phyloP scores from a whole-genome alignment of 2,113 vertebrate genomes.

The Scopus umbretta region DNA sequence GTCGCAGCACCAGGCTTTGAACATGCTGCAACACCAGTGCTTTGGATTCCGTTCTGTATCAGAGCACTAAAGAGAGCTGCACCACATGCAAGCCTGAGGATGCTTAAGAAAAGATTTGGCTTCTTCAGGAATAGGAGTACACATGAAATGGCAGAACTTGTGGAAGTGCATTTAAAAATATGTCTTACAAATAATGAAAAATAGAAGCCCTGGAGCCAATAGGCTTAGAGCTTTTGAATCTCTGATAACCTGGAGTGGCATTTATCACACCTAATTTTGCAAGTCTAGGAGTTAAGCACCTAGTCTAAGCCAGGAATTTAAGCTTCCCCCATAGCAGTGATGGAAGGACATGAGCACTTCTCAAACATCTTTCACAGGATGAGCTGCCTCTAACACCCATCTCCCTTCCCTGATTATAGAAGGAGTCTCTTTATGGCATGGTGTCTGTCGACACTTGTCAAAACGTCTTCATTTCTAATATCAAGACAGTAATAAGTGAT shows the following conservation, averaged over 20 bases:
- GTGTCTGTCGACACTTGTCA: not conserved
- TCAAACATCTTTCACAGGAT: not conserved
- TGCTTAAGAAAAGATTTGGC: not conserved
- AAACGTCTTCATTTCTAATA: not conserved
- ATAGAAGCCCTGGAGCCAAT: not conserved
- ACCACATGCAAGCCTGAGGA: not conserved
- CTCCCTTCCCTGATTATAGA: not conserved
- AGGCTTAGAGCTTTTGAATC: not conserved
- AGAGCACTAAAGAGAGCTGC: not conserved
- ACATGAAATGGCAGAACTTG: not conserved
- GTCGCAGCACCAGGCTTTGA: not conserved
- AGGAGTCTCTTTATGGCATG: not conserved
- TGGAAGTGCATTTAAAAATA: not conserved
- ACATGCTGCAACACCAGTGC: not conserved
- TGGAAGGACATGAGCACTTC: not conserved
- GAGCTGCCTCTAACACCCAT: not conserved
- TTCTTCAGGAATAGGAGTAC: not conserved
- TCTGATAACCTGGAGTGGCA: not conserved
- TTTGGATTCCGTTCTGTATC: accelerated
- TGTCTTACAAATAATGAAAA: not conserved
- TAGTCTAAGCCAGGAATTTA: not conserved
- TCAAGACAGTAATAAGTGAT: not conserved
- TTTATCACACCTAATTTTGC: not conserved
- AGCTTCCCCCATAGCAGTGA: not conserved
- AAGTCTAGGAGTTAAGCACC: not conserved